Percentiles rank a stretch among this genome's conserved stretches.
These are phyloP conservation scores for Iselma pallidipennis DNA, from an alignment of 2,888 invertebrate genomes.

Conservation along the genomic window DNA sequence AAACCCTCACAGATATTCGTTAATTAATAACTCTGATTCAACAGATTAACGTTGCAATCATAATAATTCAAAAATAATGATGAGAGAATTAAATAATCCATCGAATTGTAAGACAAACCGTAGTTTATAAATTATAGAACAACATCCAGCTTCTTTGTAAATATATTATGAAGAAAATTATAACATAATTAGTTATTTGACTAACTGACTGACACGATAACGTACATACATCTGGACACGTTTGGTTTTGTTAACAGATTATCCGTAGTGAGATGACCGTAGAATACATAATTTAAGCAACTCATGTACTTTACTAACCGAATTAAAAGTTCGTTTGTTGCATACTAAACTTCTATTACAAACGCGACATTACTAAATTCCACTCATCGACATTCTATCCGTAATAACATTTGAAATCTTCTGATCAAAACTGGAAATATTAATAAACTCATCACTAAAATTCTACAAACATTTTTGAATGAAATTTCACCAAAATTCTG, in stretches of 20 bases:
- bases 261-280: conserved; percentile 35
- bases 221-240: conserved; percentile 32
- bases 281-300: conserved; percentile 40
- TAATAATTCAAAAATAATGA: no score
- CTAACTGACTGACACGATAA: conserved; percentile 18
- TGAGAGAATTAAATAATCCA: no score
- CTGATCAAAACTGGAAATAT: conserved; percentile 18
- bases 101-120: no score
- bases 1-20: background rate
- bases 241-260: conserved; percentile 41
- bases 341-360: conserved; percentile 31
- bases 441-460: conserved; percentile 2
- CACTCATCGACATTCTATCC: conserved; percentile 17
- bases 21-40: no score
- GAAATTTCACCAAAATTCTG: no score
- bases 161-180: no score
- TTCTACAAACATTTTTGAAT: no score
- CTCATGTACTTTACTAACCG: conserved; percentile 38
- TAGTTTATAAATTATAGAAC: no score
- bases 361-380: no score
- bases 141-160: no score
- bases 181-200: conserved; percentile 6
- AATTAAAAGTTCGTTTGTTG: conserved; percentile 35
- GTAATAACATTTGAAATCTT: conserved; percentile 20
- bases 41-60: no score